A percentile compares a stretch with the other conserved stretches of the same genome.
These are phyloP conservation scores for Rhynchophorus ferrugineus DNA, from an alignment of 1,140 invertebrate species.

Conservation along the genomic window DNA sequence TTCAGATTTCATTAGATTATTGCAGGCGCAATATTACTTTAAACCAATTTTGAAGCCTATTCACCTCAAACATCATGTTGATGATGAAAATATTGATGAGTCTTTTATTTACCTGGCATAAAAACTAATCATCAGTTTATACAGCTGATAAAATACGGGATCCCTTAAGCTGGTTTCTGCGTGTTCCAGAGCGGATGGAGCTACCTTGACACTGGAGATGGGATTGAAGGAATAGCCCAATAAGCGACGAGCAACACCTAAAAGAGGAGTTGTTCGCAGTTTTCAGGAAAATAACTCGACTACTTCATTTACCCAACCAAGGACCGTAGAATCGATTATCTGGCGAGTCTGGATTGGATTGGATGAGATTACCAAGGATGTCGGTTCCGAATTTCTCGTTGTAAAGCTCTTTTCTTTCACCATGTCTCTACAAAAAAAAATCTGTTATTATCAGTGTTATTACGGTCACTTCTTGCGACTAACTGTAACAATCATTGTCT, in stretches of 20 bases:
- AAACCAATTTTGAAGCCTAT: no score
- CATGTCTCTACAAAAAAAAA: conserved; percentile 39
- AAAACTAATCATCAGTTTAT: conserved; percentile 47
- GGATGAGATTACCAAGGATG: conserved; percentile 57
- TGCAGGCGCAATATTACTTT: no score
- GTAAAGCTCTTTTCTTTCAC: conserved; percentile 46
- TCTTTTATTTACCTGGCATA: conserved; percentile 16
- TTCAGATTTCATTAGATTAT: no score
- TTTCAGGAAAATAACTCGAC: background rate
- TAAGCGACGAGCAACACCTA: conserved; percentile 49
- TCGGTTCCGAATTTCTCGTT: conserved; percentile 48
- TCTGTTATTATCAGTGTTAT: no score
- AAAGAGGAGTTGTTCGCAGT: background rate
- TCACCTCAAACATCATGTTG: no score
- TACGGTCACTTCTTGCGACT: no score
- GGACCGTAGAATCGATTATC: conserved; percentile 58
- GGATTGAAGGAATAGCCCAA: conserved; percentile 43
- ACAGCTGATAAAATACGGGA: conserved; percentile 57
- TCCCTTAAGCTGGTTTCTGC: conserved; percentile 55
- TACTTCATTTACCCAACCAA: conserved; percentile 23
- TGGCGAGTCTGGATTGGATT: conserved; percentile 57
- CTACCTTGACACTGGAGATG: conserved; percentile 32
- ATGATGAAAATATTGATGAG: background rate
- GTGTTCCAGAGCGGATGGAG: conserved; percentile 41
- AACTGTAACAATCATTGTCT: no score